phyloP scores from a whole-genome alignment of 1,140 invertebrate genomes.

The Ips nitidus region DNA sequence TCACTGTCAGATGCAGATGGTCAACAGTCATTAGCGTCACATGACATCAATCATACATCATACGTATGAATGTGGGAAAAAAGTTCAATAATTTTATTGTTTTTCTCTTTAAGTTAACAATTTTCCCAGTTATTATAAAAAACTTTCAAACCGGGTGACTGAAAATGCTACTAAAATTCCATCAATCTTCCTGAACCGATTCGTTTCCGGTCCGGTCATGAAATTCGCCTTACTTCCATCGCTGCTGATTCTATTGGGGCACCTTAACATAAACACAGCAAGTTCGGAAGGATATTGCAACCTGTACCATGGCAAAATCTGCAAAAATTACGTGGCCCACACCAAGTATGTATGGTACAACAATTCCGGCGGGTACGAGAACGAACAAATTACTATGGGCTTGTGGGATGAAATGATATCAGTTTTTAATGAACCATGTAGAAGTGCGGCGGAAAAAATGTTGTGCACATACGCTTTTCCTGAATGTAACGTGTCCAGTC shows the following conservation, averaged over 20 bases:
- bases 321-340: constrained; percentile 74
- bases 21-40: too few species aligned
- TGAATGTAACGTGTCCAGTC: constrained; percentile 69
- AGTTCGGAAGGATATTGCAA: constrained; percentile 70
- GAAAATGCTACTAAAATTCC: too few species aligned
- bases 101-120: too few species aligned
- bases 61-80: too few species aligned
- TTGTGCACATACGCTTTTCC: constrained; percentile 92
- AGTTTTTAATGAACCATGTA: constrained; percentile 77
- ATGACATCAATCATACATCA: too few species aligned
- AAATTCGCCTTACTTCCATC: constrained; percentile 8
- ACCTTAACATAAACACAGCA: neutral
- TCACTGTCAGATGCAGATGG: too few species aligned
- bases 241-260: constrained; percentile 13
- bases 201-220: constrained; percentile 21
- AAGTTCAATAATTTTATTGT: too few species aligned
- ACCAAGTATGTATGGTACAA: constrained; percentile 82
- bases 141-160: too few species aligned
- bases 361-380: constrained; percentile 71
- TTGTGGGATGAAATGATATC: constrained; percentile 85
- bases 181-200: too few species aligned
- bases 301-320: constrained; percentile 85
- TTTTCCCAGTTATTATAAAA: too few species aligned
- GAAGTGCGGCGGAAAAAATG: constrained; percentile 77
- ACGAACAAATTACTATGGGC: constrained; percentile 79